These are phyloP conservation scores for Atta colombica DNA, from an alignment of 1,140 invertebrate species.

Conservation along the genomic window DNA sequence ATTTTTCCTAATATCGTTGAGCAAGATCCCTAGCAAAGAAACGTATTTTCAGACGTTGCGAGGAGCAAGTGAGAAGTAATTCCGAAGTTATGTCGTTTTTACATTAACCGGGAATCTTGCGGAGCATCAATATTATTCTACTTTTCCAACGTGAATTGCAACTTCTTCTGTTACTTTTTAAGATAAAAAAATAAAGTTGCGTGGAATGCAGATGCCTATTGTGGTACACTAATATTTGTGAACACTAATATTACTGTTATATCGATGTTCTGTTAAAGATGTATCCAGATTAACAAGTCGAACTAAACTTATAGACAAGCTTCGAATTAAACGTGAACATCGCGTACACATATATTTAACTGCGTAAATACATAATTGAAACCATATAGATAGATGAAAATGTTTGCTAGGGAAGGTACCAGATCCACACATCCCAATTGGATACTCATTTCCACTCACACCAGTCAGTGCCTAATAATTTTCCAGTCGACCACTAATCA, in stretches of 20 bases:
- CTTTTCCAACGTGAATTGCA: slow-evolving; percentile 30
- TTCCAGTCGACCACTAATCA: too few species aligned
- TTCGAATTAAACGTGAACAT: too few species aligned
- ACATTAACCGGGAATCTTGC: slow-evolving; percentile 42
- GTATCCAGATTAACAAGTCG: too few species aligned
- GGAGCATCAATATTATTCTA: slow-evolving; percentile 39
- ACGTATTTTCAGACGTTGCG: slow-evolving; percentile 51
- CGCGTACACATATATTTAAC: too few species aligned
- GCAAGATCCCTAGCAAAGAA: slow-evolving; percentile 52
- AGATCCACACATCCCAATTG: too few species aligned
- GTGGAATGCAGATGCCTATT: background rate
- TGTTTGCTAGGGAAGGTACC: too few species aligned
- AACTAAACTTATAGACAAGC: too few species aligned
- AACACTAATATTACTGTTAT: background rate
- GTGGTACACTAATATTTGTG: background rate
- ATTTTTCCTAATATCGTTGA: slow-evolving; percentile 57
- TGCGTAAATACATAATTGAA: too few species aligned
- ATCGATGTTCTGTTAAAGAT: background rate
- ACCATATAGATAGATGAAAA: too few species aligned
- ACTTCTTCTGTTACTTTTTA: background rate
- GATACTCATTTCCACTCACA: too few species aligned
- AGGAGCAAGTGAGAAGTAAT: slow-evolving; percentile 42
- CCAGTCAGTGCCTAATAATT: too few species aligned
- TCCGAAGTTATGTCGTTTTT: slow-evolving; percentile 51
- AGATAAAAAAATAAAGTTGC: slow-evolving; percentile 14